Conservation (phyloP, 2,113 vertebrate species). For the Cheilinus undulatus region DNA sequence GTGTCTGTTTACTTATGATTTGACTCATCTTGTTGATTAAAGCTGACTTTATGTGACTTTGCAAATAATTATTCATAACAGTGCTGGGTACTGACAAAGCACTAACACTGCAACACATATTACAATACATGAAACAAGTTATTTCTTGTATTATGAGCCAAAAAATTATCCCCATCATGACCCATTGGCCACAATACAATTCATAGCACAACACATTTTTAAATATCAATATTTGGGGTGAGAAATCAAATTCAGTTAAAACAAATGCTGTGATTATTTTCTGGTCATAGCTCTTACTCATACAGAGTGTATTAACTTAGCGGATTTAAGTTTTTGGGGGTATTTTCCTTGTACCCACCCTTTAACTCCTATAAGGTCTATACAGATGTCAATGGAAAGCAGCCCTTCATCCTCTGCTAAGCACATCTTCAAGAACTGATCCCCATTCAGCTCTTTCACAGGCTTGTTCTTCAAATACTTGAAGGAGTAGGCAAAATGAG, state of each 20-base stretch:
- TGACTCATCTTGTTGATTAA: not conserved
- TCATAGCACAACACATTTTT: too few relatives aligned
- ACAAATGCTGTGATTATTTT: too few relatives aligned
- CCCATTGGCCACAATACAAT: too few relatives aligned
- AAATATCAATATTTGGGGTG: too few relatives aligned
- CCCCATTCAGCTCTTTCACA: constrained; percentile 95
- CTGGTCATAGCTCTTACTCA: too few relatives aligned
- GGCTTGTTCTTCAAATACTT: constrained; percentile 99
- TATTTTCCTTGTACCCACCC: constrained; percentile 82
- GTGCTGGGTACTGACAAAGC: not conserved
- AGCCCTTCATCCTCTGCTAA: constrained; percentile 93
- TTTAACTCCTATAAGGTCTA: constrained; percentile 96
- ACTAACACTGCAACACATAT: too few relatives aligned
- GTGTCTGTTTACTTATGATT: constrained; percentile 5
- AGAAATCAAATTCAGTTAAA: too few relatives aligned
- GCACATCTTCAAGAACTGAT: constrained; percentile 97
- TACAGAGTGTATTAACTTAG: too few relatives aligned
- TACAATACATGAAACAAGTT: too few relatives aligned
- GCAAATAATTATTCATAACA: not conserved
- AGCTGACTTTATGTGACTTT: not conserved
- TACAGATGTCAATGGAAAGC: constrained; percentile 93
- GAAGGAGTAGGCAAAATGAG: constrained; percentile 96
- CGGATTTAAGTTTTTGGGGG: not conserved
- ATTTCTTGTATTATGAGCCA: too few relatives aligned
- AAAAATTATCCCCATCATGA: too few relatives aligned